phyloP scores from a whole-genome alignment of 2,888 invertebrate species.

The Chaetogeoica ovagalla region DNA sequence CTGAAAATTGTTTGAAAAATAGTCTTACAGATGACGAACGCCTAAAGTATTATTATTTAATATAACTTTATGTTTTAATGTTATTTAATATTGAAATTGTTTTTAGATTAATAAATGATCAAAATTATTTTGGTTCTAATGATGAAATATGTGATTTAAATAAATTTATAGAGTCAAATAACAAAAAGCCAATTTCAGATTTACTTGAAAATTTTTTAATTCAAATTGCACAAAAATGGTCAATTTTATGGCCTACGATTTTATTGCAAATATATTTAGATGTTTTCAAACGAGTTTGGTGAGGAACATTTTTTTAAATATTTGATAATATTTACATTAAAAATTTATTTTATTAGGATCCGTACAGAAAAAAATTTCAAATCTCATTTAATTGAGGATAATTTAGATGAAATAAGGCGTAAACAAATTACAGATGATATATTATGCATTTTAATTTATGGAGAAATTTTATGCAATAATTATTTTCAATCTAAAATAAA shows the following conservation, averaged over 20 bases:
- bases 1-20: slow-evolving; percentile 52
- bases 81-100: neutral
- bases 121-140: slow-evolving; percentile 69
- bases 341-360: slow-evolving; percentile 11
- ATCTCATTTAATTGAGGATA: neutral
- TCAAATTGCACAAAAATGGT: slow-evolving; percentile 67
- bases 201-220: slow-evolving; percentile 67
- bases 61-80: neutral
- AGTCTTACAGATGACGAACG: slow-evolving; percentile 45
- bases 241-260: slow-evolving; percentile 68
- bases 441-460: slow-evolving; percentile 45
- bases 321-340: neutral
- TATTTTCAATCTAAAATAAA: slow-evolving; percentile 43
- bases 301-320: neutral
- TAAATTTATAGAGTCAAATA: slow-evolving; percentile 65
- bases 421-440: slow-evolving; percentile 43
- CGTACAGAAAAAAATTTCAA: slow-evolving; percentile 37
- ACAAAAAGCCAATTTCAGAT: slow-evolving; percentile 63
- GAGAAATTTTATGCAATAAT: slow-evolving; percentile 52
- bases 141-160: slow-evolving; percentile 69
- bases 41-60: slow-evolving; percentile 33
- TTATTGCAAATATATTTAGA: slow-evolving; percentile 66
- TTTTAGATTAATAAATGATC: slow-evolving; percentile 57
- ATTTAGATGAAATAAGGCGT: neutral
- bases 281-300: slow-evolving; percentile 62